Conservation (phyloP, 2,888 invertebrate species). For the Eilema griseolum region DNA sequence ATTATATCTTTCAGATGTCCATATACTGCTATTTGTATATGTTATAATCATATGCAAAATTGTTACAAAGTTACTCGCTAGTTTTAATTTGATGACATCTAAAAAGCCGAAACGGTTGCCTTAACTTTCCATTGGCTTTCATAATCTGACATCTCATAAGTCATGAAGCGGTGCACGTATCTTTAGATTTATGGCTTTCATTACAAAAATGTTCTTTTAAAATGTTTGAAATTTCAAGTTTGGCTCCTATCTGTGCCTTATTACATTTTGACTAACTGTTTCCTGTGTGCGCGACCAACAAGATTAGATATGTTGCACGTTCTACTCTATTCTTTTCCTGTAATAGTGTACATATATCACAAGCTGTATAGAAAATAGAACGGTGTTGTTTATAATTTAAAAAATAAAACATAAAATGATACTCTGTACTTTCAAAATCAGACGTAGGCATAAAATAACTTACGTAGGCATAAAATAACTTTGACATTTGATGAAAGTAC, state of each 20-base stretch:
- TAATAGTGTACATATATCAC: slow-evolving; percentile 61
- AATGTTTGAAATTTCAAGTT: slow-evolving; percentile 49
- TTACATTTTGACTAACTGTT: slow-evolving; percentile 66
- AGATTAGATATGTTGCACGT: slow-evolving; percentile 79
- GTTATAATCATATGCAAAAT: not conserved
- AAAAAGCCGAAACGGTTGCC: not conserved
- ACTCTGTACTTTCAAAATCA: no score
- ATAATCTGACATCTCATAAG: not conserved
- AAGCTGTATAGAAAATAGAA: slow-evolving; percentile 58
- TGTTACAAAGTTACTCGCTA: not conserved
- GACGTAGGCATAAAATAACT: no score
- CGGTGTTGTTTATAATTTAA: slow-evolving; percentile 4
- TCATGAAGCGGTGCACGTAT: not conserved
- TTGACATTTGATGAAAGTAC: no score
- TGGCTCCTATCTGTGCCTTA: slow-evolving; percentile 67
- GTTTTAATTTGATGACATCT: not conserved
- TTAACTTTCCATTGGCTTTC: not conserved
- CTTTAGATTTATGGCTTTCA: not conserved
- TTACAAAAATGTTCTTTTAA: not conserved
- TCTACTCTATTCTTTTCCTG: slow-evolving; percentile 63
- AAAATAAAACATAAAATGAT: not conserved
- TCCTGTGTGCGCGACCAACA: slow-evolving; percentile 79
- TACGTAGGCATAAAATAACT: not conserved
- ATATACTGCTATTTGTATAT: not conserved
- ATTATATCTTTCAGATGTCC: not conserved